phyloP scores from a whole-genome alignment of 2,888 invertebrate genomes.

The Microctonus brassicae region DNA sequence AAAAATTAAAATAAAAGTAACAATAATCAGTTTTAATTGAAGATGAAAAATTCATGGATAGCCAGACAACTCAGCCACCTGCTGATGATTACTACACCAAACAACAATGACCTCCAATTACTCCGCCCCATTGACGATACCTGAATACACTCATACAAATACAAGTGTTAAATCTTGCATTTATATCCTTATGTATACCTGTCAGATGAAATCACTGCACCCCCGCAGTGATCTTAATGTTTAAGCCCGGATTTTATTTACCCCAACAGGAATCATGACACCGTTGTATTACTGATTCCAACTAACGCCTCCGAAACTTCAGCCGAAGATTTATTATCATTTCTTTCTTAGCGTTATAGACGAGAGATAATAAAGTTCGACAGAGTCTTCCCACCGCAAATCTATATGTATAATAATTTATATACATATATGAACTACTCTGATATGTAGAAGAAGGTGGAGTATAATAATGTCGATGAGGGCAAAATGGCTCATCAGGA shows the following conservation, averaged over 20 bases:
- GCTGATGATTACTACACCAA: neutral
- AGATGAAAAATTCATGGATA: no score
- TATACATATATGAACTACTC: neutral
- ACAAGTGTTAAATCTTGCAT: neutral
- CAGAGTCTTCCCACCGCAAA: conserved; percentile 1
- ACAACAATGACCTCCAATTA: neutral
- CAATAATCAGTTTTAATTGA: no score
- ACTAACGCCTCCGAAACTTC: conserved; percentile 19
- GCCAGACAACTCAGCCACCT: no score
- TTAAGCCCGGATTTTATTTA: neutral
- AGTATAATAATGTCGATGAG: no score
- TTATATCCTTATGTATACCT: neutral
- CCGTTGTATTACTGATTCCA: conserved; percentile 19
- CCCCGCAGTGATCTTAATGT: conserved; percentile 26
- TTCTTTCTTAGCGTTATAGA: neutral
- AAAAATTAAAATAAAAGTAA: no score
- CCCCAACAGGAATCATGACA: conserved; percentile 19
- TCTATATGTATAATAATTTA: neutral
- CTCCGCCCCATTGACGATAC: neutral
- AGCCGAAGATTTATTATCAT: conserved; percentile 17
- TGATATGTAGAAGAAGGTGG: neutral
- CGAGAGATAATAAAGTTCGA: conserved; percentile 17
- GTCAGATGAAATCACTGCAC: conserved; percentile 18
- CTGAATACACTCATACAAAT: neutral
- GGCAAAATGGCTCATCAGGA: no score